Base-by-base conservation (phyloP, 1,140 invertebrate species). In the Danaus plexippus region DNA sequence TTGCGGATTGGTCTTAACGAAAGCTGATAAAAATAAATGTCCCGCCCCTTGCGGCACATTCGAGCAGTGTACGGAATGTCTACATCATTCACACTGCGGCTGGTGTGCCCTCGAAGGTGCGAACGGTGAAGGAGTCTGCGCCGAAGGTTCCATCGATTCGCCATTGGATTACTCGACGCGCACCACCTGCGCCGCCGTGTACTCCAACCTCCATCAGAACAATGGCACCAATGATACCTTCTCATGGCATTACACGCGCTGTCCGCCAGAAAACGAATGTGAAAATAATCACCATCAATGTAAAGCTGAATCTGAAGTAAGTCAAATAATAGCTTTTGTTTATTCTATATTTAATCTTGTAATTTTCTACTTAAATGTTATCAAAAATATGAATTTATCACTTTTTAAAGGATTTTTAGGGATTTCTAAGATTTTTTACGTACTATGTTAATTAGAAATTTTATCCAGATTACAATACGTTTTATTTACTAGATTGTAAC, bases 211-310 rank as follows among this genome's bases (percentile, higher is more conserved):
- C 13, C 85, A 88, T 9, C 88, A 91, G 57, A 75, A 80, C 0
- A 87, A 88, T 22, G 71, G 75, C 12, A 75, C 81, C 0, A 88
- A 89, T 57, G 75, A 88, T 2, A 88, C 84, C 3, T 92, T 92
- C 66, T 90, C 90, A 0, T 98, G 96, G 96, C 90, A 96, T 62
- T 98, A 96, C 70, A 90, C 94, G 0, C 89, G 90, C 42, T 98
- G 96, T 83, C 97, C 96, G 1, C 91, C 93, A 0, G 97, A 99
- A 88, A 95, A 99, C 79, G 97, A 99, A 85, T 99, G 97, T 77
- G 77, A 88, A 18, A 98, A 98, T 79, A 90, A 91, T 9, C 97
- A 98, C 82, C 96, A 98, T 73, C 94, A 92, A 22, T 98, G 97
- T 82, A 92, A 97, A 75, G 85, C 90, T 0, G 89, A 92, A 40